phyloP scores from a whole-genome alignment of 2,113 vertebrate genomes.

The Rhizomys pruinosus region DNA sequence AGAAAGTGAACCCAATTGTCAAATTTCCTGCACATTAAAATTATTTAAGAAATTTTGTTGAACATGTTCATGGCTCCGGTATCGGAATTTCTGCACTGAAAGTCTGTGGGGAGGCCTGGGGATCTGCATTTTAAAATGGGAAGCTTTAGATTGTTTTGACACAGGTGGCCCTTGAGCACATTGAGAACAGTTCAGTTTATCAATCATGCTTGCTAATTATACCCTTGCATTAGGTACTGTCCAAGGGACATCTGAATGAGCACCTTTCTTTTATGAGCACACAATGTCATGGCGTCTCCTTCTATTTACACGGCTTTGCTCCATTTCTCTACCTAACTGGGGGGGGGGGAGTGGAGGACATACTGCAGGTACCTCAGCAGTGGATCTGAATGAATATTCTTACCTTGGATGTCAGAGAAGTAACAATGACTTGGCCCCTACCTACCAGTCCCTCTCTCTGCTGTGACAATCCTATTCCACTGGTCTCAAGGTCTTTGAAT shows the following conservation, averaged over 20 bases:
- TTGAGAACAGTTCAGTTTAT: neutral
- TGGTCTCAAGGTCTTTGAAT: neutral
- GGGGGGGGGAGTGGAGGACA: too few relatives aligned
- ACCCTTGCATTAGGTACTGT: neutral
- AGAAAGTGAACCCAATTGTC: constrained; percentile 30
- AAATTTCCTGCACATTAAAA: constrained; percentile 20
- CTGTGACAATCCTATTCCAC: neutral
- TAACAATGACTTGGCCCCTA: neutral
- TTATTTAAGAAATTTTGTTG: neutral
- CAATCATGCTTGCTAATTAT: neutral
- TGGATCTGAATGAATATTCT: neutral
- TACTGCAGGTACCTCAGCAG: neutral
- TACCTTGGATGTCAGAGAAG: neutral
- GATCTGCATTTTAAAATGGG: neutral
- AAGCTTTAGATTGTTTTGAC: neutral
- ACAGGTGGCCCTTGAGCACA: neutral
- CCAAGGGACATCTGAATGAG: fast-evolving
- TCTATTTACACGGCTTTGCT: neutral
- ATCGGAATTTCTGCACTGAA: neutral
- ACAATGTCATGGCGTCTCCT: neutral
- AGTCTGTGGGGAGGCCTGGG: neutral
- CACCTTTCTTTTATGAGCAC: neutral
- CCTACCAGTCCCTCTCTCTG: neutral
- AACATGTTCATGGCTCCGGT: neutral
- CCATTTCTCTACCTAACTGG: neutral